These are phyloP conservation scores for Caenorhabditis drosophilae DNA, from an alignment of 2,888 invertebrate genomes.

Conservation along the genomic window DNA sequence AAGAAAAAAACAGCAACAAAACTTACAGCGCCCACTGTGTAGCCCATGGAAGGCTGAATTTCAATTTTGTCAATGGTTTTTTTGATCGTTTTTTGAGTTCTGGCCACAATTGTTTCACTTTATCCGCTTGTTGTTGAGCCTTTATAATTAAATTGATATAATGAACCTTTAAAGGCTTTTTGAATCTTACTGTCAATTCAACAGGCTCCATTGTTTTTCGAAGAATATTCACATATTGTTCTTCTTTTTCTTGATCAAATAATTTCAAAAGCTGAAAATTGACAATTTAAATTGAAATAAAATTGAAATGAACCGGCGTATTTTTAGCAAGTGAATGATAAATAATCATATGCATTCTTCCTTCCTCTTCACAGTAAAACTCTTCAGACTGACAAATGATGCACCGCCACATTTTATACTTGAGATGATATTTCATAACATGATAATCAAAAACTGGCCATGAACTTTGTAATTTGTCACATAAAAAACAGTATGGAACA, in stretches of 20 bases:
- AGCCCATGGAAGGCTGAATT: no score
- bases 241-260: conserved; percentile 23
- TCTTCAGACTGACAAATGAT: no score
- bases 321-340: background rate
- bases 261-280: conserved; percentile 20
- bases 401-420: no score
- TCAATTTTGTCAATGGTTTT: no score
- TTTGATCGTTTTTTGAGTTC: no score
- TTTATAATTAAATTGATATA: background rate
- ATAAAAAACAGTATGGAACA: no score
- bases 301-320: background rate
- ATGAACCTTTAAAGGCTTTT: background rate
- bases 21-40: no score
- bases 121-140: background rate
- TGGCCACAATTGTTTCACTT: background rate
- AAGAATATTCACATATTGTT: background rate
- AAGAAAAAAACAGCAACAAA: no score
- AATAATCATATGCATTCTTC: background rate
- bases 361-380: conserved; percentile 1
- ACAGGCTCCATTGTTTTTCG: background rate
- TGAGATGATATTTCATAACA: no score
- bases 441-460: no score
- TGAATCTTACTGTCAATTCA: background rate
- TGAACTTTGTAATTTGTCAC: no score
- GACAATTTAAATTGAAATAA: background rate